Percentiles rank a stretch among this genome's conserved stretches.
phyloP scores from a whole-genome alignment of 92 coral and sea anemone species.

The Phenganax subtilis region DNA sequence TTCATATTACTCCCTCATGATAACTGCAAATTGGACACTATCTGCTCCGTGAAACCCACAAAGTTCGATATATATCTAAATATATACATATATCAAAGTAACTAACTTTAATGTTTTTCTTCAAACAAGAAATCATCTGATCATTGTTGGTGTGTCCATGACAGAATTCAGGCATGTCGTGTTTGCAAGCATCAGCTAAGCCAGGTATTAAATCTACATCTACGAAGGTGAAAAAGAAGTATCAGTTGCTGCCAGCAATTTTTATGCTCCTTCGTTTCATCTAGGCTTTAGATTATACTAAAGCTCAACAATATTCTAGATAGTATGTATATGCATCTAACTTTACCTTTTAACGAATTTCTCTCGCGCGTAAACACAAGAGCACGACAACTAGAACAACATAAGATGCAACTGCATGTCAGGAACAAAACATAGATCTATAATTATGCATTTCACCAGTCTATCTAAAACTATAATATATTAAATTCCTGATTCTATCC shows the following conservation, averaged over 20 bases:
- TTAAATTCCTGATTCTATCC: no score
- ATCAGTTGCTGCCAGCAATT: neutral
- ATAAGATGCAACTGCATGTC: neutral
- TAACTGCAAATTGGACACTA: neutral
- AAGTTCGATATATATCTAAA: no score
- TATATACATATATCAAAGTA: neutral
- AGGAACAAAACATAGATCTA: no score
- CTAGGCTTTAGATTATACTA: neutral
- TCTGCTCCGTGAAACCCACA: no score
- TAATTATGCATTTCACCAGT: no score
- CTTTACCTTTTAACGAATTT: constrained; percentile 61
- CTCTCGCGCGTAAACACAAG: constrained; percentile 67
- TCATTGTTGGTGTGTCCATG: constrained; percentile 26
- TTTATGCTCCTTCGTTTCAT: neutral
- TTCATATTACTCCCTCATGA: neutral
- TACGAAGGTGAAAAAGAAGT: constrained; percentile 16
- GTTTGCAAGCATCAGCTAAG: constrained; percentile 54
- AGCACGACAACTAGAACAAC: constrained; percentile 57
- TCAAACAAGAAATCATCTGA: constrained; percentile 63
- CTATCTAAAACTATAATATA: no score
- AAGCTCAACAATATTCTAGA: neutral
- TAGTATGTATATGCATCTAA: neutral
- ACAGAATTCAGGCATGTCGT: constrained; percentile 77
- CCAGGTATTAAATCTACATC: constrained; percentile 61
- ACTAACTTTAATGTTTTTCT: constrained; percentile 63